Conservation (phyloP, 2,113 vertebrate species). For the Aphelocoma coerulescens region DNA sequence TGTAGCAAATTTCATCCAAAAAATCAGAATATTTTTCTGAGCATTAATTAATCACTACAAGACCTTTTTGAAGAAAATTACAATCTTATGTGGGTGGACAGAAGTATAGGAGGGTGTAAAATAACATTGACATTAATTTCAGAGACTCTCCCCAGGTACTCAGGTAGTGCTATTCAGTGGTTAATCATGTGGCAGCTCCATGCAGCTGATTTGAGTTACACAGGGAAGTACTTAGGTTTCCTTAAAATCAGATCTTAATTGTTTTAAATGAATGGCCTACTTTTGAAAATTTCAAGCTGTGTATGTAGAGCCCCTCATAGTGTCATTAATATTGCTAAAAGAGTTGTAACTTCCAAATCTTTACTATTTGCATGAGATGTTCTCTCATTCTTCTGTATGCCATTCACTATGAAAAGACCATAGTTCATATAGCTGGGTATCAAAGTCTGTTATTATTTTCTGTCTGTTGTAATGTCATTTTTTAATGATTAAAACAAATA, state of each 20-base stretch:
- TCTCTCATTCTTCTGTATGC: not conserved
- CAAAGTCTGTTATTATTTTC: not conserved
- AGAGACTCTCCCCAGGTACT: not conserved
- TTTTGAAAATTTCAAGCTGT: not conserved
- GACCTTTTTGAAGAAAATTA: conserved; percentile 9
- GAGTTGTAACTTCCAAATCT: not conserved
- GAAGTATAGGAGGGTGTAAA: not conserved
- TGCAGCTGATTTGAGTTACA: not conserved
- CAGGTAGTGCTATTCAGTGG: not conserved
- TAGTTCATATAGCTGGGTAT: not conserved
- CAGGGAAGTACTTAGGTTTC: not conserved
- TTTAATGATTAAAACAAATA: conserved; percentile 35
- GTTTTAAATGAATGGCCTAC: not conserved
- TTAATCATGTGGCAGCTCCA: not conserved
- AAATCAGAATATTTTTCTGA: not conserved
- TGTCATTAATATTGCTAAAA: not conserved
- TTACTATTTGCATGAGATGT: not conserved
- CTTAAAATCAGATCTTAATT: not conserved
- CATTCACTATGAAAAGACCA: not conserved
- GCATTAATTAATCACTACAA: not conserved
- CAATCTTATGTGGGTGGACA: not conserved
- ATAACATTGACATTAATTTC: not conserved
- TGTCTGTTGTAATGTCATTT: not conserved
- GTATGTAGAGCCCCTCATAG: not conserved
- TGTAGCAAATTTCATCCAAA: not conserved